A percentile compares a stretch with the other conserved stretches of the same genome.
Evolutionary conservation across 2,113 vertebrate species (phyloP).

Genomic region (Peromyscus californicus): DNA sequence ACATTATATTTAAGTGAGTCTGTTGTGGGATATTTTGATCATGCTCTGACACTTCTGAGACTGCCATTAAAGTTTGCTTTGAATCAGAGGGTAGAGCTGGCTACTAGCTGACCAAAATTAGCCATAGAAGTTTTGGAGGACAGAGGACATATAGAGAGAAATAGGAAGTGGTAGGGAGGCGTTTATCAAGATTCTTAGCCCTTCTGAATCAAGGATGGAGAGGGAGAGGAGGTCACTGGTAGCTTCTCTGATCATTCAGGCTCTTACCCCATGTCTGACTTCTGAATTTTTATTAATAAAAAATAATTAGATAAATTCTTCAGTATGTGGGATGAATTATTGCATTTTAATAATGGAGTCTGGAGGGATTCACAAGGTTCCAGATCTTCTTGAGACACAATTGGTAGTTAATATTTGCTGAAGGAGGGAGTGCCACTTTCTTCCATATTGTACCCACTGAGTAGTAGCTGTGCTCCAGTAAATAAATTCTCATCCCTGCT

Average conservation of each 20-base stretch:
- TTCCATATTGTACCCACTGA: background rate
- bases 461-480: background rate
- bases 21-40: background rate
- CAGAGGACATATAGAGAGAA: no score
- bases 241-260: background rate
- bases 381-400: background rate
- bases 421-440: background rate
- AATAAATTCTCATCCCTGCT: no score
- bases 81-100: background rate
- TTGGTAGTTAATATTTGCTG: background rate
- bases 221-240: background rate
- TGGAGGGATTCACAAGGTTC: background rate
- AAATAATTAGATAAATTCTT: background rate
- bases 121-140: background rate
- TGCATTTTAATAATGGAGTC: no score
- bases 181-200: background rate
- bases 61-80: background rate
- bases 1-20: background rate
- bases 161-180: no score
- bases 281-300: background rate
- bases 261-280: background rate
- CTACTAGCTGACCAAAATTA: background rate
- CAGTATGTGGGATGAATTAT: background rate
- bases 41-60: background rate
- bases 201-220: background rate